Evolutionary conservation across 2,888 invertebrate genomes (phyloP).

Genomic region (Catocala sponsa): DNA sequence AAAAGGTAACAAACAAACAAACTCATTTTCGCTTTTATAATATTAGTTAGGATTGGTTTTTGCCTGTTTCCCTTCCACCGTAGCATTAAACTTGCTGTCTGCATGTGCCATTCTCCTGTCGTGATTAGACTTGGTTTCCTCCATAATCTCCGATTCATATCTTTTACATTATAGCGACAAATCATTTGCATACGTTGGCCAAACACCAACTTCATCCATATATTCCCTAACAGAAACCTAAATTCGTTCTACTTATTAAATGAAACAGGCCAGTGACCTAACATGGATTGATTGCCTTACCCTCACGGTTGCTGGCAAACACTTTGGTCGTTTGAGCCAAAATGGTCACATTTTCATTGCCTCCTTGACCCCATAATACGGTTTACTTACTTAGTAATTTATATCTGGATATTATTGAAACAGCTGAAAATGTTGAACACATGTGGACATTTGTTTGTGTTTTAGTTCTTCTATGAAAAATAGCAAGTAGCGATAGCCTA

Average conservation of each 20-base stretch:
- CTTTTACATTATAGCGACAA: not conserved
- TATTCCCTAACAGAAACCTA: constrained; percentile 29
- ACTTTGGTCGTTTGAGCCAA: constrained; percentile 40
- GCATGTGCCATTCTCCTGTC: too few relatives aligned
- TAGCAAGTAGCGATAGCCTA: too few relatives aligned
- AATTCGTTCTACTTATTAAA: constrained; percentile 48
- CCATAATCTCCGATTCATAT: too few relatives aligned
- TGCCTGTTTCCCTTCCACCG: too few relatives aligned
- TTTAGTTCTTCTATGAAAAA: not conserved
- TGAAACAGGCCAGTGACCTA: constrained; percentile 48
- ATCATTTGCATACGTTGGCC: constrained; percentile 33
- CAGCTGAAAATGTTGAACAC: not conserved
- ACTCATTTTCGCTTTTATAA: too few relatives aligned
- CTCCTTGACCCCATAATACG: constrained; percentile 47
- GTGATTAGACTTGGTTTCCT: too few relatives aligned
- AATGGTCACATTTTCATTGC: constrained; percentile 43
- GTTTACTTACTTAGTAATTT: constrained; percentile 23
- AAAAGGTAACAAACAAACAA: too few relatives aligned
- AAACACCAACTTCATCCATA: constrained; percentile 37
- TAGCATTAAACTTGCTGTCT: too few relatives aligned
- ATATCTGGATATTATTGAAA: not conserved
- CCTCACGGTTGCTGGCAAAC: constrained; percentile 48
- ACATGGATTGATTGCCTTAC: constrained; percentile 41
- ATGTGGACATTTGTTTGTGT: not conserved
- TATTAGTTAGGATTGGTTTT: too few relatives aligned